phyloP scores from a whole-genome alignment of 2,113 vertebrate species.

The Plecturocebus donacophilus region DNA sequence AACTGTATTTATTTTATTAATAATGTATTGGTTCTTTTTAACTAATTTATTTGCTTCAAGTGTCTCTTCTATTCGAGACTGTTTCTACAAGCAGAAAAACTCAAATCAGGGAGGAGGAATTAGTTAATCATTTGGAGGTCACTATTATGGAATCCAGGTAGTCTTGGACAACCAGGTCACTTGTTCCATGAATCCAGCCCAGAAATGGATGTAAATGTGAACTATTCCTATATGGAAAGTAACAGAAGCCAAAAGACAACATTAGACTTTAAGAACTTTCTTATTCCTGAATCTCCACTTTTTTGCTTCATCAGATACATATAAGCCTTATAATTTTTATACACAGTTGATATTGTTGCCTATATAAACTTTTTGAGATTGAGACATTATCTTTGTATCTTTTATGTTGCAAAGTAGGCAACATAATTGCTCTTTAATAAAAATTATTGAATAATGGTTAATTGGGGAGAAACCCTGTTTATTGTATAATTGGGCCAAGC shows the following conservation, averaged over 20 bases:
- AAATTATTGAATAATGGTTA: background rate
- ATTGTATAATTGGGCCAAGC: background rate
- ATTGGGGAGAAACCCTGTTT: background rate
- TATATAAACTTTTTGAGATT: background rate
- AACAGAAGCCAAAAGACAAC: background rate
- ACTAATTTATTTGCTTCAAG: constrained; percentile 3
- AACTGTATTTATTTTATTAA: background rate
- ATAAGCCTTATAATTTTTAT: background rate
- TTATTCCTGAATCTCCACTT: background rate
- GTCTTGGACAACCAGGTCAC: background rate
- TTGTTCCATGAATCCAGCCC: background rate
- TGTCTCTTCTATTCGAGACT: background rate
- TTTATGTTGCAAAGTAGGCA: background rate
- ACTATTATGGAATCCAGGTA: background rate
- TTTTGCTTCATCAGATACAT: background rate
- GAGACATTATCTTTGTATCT: background rate
- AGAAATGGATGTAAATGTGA: background rate
- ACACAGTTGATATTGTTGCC: background rate
- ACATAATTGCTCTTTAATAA: background rate
- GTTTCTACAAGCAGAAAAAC: background rate
- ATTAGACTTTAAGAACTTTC: background rate
- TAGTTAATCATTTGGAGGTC: background rate
- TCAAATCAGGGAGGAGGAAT: background rate
- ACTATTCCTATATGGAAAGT: background rate
- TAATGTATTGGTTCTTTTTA: background rate